Percentiles rank a stretch among this genome's conserved stretches.
These are phyloP conservation scores for Lysiphlebus fabarum DNA, from an alignment of 1,140 invertebrate species.

Conservation along the genomic window DNA sequence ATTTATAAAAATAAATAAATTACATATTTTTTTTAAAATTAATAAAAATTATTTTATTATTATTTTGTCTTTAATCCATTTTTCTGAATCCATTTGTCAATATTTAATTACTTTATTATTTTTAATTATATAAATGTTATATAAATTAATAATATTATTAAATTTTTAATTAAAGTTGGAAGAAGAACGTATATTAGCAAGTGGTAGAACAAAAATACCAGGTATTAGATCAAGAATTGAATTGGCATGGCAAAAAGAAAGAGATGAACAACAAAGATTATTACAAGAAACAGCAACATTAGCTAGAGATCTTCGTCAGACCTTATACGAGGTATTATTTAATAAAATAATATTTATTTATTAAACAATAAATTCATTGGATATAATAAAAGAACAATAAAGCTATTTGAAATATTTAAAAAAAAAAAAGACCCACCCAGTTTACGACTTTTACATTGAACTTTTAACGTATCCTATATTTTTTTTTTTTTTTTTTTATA, in stretches of 20 bases:
- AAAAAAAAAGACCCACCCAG: too few species aligned
- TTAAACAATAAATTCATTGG: background rate
- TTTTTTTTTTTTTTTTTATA: too few species aligned
- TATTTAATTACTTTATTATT: too few species aligned
- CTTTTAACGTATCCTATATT: too few species aligned
- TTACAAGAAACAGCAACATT: constrained; percentile 88
- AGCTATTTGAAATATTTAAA: too few species aligned
- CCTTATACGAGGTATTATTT: constrained; percentile 71
- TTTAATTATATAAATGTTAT: constrained; percentile 8
- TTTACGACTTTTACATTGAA: too few species aligned
- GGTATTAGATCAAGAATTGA: constrained; percentile 86
- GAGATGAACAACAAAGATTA: constrained; percentile 86
- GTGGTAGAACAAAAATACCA: constrained; percentile 78
- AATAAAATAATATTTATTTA: background rate
- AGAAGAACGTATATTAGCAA: constrained; percentile 74
- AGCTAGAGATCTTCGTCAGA: constrained; percentile 82
- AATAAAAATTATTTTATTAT: too few species aligned
- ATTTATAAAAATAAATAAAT: too few species aligned
- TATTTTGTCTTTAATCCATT: too few species aligned
- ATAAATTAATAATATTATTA: constrained; percentile 19
- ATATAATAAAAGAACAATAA: constrained; percentile 1
- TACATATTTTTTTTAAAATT: too few species aligned
- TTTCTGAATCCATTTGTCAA: too few species aligned
- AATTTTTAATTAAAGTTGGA: constrained; percentile 61
- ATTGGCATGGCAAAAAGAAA: constrained; percentile 92